phyloP scores from a whole-genome alignment of 2,888 invertebrate genomes.

The Spilarctia lutea region DNA sequence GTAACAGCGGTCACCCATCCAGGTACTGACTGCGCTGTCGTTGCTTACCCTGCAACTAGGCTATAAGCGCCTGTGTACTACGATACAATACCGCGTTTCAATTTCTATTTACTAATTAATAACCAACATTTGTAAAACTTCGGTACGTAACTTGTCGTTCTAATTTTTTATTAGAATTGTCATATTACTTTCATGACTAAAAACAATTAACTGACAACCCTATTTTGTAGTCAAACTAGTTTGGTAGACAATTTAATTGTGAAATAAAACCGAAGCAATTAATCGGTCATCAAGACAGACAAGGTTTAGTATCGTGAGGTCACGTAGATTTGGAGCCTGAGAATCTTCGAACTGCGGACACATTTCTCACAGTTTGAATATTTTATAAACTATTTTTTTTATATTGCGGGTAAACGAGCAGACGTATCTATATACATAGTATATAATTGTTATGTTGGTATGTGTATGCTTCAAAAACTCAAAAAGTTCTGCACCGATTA shows the following conservation, averaged over 20 bases:
- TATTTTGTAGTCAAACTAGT: constrained; percentile 30
- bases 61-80: no score
- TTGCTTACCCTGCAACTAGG: no score
- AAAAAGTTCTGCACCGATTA: no score
- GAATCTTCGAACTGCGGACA: neutral
- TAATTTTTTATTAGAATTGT: no score
- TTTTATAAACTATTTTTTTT: neutral
- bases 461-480: no score
- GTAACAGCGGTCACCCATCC: no score
- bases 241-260: constrained; percentile 35
- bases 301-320: constrained; percentile 30
- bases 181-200: neutral
- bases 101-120: neutral
- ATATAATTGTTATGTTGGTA: no score
- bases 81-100: no score
- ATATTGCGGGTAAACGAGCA: no score
- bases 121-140: neutral
- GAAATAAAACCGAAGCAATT: constrained; percentile 39
- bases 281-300: constrained; percentile 29
- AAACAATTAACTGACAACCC: constrained; percentile 27
- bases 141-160: neutral
- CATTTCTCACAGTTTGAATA: neutral
- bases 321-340: constrained; percentile 6
- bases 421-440: no score
- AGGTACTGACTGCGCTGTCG: no score